These are phyloP conservation scores for Drosophila melanogaster DNA, from an alignment of 1,140 invertebrate species.

Conservation along the genomic window Release_6_plus_ISO1_MT NC_004354.4:20449501-20450000, in stretches of 20 bases:
- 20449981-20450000: too few relatives aligned
- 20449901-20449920: slow-evolving; percentile 15
- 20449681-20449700: slow-evolving; percentile 30
- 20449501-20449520: slow-evolving; percentile 2
- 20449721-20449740: slow-evolving; percentile 31
- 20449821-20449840: slow-evolving; percentile 37
- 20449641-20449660: slow-evolving; percentile 1
- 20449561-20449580: slow-evolving; percentile 62
- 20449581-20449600: slow-evolving; percentile 72
- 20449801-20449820: slow-evolving; percentile 51
- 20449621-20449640: slow-evolving; percentile 1
- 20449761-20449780: slow-evolving; percentile 42
- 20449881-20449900: slow-evolving; percentile 49
- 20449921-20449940: background rate
- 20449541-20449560: slow-evolving; percentile 17
- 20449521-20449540: slow-evolving; percentile 12
- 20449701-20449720: slow-evolving; percentile 45
- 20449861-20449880: slow-evolving; percentile 52
- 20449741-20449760: slow-evolving; percentile 53
- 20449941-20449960: slow-evolving; percentile 74
- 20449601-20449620: slow-evolving; percentile 11
- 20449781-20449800: slow-evolving; percentile 29
- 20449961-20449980: slow-evolving; percentile 64
- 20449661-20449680: background rate
- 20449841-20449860: slow-evolving; percentile 35